Evolutionary conservation across 2,113 vertebrate species (phyloP).

Genomic region (Limanda limanda): DNA sequence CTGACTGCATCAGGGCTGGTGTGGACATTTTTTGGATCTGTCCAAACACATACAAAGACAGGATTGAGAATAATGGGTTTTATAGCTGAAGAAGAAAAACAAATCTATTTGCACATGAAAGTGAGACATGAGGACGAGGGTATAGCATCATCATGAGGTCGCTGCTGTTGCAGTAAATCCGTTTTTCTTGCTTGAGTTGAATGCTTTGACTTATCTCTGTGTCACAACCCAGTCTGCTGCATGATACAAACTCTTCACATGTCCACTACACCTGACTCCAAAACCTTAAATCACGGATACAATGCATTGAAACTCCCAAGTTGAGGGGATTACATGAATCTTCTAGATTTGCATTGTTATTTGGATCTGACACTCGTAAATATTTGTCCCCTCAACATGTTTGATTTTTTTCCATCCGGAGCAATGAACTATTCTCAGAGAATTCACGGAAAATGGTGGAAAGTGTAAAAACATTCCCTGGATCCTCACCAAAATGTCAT

Average conservation of each 20-base stretch:
- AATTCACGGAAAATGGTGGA: too few species aligned
- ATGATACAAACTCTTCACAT: slow-evolving; percentile 21
- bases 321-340: too few species aligned
- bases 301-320: too few species aligned
- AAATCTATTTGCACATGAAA: slow-evolving; percentile 46
- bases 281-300: background rate
- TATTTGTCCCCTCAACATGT: too few species aligned
- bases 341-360: too few species aligned
- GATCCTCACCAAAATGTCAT: too few species aligned
- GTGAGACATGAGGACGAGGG: background rate
- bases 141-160: background rate
- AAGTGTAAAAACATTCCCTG: too few species aligned
- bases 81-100: slow-evolving; percentile 18
- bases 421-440: too few species aligned
- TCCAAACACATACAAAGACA: slow-evolving; percentile 9
- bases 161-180: background rate
- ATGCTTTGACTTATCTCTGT: background rate
- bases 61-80: slow-evolving; percentile 15
- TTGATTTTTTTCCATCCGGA: too few species aligned
- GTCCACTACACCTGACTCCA: background rate
- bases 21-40: slow-evolving; percentile 37
- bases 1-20: slow-evolving; percentile 38
- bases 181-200: background rate
- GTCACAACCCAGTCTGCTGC: background rate
- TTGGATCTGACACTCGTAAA: too few species aligned